Base-by-base conservation (phyloP, 2,888 invertebrate genomes). In the Pammene aurita region DNA sequence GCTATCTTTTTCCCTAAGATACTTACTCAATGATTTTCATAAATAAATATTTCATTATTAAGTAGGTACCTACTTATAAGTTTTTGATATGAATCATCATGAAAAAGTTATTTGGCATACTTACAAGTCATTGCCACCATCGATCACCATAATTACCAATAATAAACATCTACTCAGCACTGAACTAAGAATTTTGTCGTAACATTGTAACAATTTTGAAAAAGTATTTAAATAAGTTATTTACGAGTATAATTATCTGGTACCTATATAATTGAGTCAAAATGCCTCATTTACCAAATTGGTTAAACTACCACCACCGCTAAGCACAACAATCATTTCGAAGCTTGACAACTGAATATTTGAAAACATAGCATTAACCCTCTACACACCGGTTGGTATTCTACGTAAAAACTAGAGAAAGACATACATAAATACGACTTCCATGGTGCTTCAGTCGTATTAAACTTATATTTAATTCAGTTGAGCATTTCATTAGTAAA, bases 401-500 rank as follows among this genome's bases (percentile, higher is more conserved):
- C 13, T 10, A 34, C 0, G 50, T 34, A 10, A 18, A 35, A 38
- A 34, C 0, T n/a, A 14, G 16, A 52, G 42, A 42, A 63, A 2
- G 48, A 26, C 56, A n/a, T 50, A 34, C n/a, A 14, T 55, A 11
- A 6, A 18, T n/a, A 57, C 65, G 65, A 78, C 77, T 78, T 79
- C 73, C 0, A 10, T n/a, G 42, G 16, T n/a, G 7, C 9, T 67
- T 67, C 42, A 5, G 56, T 13, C 50, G 9, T 62, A 61, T 69
- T 68, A 48, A 16, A 74, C 72, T 72, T 73, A 74, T 71, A 75
- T 72, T 78, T 70, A 73, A 78, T 81, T 82, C 80, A 77, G 81
- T 77, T 74, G 79, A 79, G 78, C 85, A 80, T 85, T 60, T 85
- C 80, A 84, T 84, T 85, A 83, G 71, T 76, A 75, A 82, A 77